These are phyloP conservation scores for Amphiura filiformis DNA, from an alignment of 35 echinoderm and acorn worm genomes.

Conservation along the genomic window DNA sequence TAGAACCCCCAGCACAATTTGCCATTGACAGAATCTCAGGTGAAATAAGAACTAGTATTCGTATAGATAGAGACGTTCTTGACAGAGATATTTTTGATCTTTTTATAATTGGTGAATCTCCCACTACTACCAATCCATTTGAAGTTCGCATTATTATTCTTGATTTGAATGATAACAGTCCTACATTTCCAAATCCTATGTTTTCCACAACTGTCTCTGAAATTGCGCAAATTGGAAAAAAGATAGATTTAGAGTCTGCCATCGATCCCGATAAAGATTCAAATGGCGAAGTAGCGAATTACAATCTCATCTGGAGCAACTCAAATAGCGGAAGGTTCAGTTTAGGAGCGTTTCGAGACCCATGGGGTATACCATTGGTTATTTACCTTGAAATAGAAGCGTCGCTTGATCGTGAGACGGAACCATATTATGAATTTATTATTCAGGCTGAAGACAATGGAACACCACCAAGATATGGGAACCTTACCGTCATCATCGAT, in stretches of 20 bases:
- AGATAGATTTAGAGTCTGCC: constrained; percentile 65
- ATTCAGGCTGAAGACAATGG: constrained; percentile 76
- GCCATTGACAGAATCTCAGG: constrained; percentile 62
- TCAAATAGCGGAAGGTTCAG: constrained; percentile 54
- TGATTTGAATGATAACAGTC: constrained; percentile 94
- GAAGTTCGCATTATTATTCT: constrained; percentile 78
- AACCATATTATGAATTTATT: constrained; percentile 82
- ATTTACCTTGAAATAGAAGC: constrained; percentile 41
- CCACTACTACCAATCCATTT: constrained; percentile 58
- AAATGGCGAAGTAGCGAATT: constrained; percentile 60
- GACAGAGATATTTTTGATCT: constrained; percentile 73
- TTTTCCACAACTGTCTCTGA: constrained; percentile 66
- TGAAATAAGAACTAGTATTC: constrained; percentile 55
- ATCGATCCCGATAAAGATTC: constrained; percentile 62
- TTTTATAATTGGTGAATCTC: constrained; percentile 46
- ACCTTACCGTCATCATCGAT: constrained; percentile 63
- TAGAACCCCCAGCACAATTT: constrained; percentile 53
- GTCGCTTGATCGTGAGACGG: constrained; percentile 68
- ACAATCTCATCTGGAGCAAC: constrained; percentile 49
- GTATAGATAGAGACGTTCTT: constrained; percentile 84
- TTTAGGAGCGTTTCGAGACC: constrained; percentile 46
- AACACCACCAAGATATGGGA: constrained; percentile 47
- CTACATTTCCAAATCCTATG: constrained; percentile 66
- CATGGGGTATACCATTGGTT: constrained; percentile 35
- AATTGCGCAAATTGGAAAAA: constrained; percentile 65